phyloP scores from a whole-genome alignment of 2,113 vertebrate species.

The Strix aluco region DNA sequence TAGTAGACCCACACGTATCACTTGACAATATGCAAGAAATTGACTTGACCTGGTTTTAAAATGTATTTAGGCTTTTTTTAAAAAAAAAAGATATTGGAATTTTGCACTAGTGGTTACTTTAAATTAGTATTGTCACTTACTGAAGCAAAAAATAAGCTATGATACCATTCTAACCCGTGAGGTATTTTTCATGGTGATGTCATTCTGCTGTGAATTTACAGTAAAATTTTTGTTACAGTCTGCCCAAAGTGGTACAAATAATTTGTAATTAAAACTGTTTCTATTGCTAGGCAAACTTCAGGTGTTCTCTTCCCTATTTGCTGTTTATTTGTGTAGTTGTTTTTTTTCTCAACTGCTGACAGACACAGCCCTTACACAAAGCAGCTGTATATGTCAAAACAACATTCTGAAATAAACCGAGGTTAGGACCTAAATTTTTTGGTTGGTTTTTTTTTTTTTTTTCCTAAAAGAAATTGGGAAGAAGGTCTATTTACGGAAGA shows the following conservation, averaged over 20 bases:
- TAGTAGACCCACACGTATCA: neutral
- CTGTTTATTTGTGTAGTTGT: neutral
- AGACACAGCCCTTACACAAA: neutral
- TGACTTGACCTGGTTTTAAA: neutral
- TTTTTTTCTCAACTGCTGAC: neutral
- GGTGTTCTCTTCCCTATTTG: neutral
- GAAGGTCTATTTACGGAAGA: neutral
- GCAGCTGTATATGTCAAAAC: neutral
- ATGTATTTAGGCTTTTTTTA: neutral
- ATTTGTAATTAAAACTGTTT: neutral
- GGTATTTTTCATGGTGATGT: neutral
- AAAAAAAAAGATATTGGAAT: neutral
- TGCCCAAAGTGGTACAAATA: neutral
- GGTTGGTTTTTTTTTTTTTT: neutral
- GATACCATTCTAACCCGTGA: neutral
- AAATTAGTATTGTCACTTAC: neutral
- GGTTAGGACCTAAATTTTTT: too few species aligned
- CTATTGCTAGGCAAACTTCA: neutral
- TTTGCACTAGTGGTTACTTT: neutral
- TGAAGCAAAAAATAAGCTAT: neutral
- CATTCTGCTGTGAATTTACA: neutral
- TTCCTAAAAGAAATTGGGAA: neutral
- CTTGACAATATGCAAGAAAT: neutral
- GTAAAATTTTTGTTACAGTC: neutral
- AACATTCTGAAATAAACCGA: neutral